Conservation (phyloP, 1,140 invertebrate genomes). For the Plutomurus gul region DNA sequence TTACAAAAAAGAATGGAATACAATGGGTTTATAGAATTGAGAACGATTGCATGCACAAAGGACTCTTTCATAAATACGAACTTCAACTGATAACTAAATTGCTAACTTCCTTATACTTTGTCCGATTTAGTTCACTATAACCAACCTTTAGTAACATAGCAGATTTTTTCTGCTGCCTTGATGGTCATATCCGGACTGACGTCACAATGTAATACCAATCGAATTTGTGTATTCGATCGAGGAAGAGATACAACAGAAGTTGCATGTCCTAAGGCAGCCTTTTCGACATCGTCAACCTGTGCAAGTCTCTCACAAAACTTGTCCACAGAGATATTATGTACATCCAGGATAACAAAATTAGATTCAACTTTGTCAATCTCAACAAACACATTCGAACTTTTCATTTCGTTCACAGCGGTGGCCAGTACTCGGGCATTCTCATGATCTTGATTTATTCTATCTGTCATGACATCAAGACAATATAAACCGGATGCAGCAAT, state of each 20-base stretch:
- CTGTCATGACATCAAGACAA: slow-evolving; percentile 75
- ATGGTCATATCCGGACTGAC: slow-evolving; percentile 66
- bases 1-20: no score
- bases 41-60: no score
- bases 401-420: slow-evolving; percentile 64
- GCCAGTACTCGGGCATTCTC: slow-evolving; percentile 70
- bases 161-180: slow-evolving; percentile 68
- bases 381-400: slow-evolving; percentile 62
- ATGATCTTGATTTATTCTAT: slow-evolving; percentile 76
- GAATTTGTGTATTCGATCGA: slow-evolving; percentile 61
- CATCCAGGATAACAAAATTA: slow-evolving; percentile 76
- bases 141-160: slow-evolving; percentile 63
- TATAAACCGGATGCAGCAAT: slow-evolving; percentile 85
- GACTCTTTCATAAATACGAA: no score
- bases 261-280: slow-evolving; percentile 58
- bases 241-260: slow-evolving; percentile 65
- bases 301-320: slow-evolving; percentile 66
- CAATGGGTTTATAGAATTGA: no score
- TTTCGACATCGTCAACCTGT: slow-evolving; percentile 62
- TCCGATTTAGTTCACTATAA: neutral
- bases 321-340: slow-evolving; percentile 62
- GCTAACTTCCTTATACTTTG: neutral
- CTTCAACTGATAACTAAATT: neutral
- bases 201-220: slow-evolving; percentile 72
- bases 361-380: slow-evolving; percentile 71